Evolutionary conservation across 2,888 invertebrate species (phyloP), one percentile per base, ranked within the genome.

Genomic region (Lasioglossum pauxillum): DNA sequence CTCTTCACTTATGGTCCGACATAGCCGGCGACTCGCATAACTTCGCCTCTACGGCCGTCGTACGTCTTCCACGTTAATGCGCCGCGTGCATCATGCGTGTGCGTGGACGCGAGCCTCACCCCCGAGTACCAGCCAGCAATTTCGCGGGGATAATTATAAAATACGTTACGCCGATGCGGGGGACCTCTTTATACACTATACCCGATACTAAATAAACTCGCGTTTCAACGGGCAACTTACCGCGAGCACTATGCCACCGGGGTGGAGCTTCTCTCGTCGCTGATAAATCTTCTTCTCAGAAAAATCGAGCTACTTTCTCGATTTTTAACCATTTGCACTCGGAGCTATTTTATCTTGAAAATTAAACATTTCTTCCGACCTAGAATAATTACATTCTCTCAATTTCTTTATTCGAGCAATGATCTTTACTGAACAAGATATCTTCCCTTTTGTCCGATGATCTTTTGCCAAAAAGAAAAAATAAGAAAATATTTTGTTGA

Each of bases 1-100:
- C 89, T 93, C 91, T 91, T 89, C 94, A 87, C 92, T 94, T 94
- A 94, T 94, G 94, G 94, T 85, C 91, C 93, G 94, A 90, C 92
- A 91, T 91, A 91, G 87, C 86, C 88, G 88, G 89, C 91, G 91
- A 91, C 90, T 91, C 89, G 91, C 91, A 92, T 92, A 91, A 92
- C 92, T 92, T 89, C 82, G 91, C 82, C 79, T 80, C 81, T 85
- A 86, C 89, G 87, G 80, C 10, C 78, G 85, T 82, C 80, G 79
- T 78, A 86, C 90, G 87, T 87, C 90, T 84, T 88, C 82, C 81
- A 85, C 84, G 75, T 90, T 89, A 90, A 80, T 80, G 84, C 78
- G 60, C 78, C 80, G 81, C 83, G 81, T 76, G 79, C n/a, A 53
- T 60, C 73, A 71, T 77, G 31, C 73, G 60, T 12, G 35, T 67